Evolutionary conservation across 1,140 invertebrate genomes (phyloP), one percentile per base, ranked within the genome.

Genomic region (Listronotus oregonensis): DNA sequence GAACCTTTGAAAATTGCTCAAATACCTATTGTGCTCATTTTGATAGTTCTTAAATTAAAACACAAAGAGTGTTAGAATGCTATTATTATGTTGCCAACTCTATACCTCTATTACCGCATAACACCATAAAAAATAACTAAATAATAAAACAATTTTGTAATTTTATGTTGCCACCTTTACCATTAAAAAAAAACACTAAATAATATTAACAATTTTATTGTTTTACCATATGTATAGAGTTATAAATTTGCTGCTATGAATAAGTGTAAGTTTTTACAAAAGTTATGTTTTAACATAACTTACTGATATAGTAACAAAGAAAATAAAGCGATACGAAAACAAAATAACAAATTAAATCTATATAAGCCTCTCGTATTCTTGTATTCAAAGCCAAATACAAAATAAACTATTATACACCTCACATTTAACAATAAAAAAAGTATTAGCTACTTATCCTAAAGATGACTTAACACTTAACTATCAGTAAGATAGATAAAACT

Each of bases 141-240:
- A n/a, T n/a, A n/a, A n/a, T n/a, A n/a, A n/a, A n/a, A n/a, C n/a
- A n/a, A n/a, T n/a, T n/a, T n/a, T n/a, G n/a, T n/a, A n/a, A n/a
- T n/a, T n/a, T n/a, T n/a, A n/a, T n/a, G n/a, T n/a, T n/a, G n/a
- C n/a, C 21, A 27, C 21, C 21, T 27, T 27, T 27, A 27, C 21
- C 21, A 1, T 27, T 27, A 27, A 37, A 37, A 37, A 37, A 8
- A 37, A 37, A 10, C 34, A 37, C 8, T 4, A 37, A 9, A 37
- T 37, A 37, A n/a, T 52, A 27, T 52, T 52, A 52, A 52, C 50
- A 52, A 52, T 52, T 52, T 52, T 52, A 52, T 34, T 52, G 50
- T 52, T 52, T 14, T 52, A 34, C 31, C 8, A 9, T 52, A 52
- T 10, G 47, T 50, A 50, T 18, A 52, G 27, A 52, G 50, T 52